These are phyloP conservation scores for Oncorhynchus clarkii DNA, from an alignment of 2,113 vertebrate genomes.

Conservation along the genomic window DNA sequence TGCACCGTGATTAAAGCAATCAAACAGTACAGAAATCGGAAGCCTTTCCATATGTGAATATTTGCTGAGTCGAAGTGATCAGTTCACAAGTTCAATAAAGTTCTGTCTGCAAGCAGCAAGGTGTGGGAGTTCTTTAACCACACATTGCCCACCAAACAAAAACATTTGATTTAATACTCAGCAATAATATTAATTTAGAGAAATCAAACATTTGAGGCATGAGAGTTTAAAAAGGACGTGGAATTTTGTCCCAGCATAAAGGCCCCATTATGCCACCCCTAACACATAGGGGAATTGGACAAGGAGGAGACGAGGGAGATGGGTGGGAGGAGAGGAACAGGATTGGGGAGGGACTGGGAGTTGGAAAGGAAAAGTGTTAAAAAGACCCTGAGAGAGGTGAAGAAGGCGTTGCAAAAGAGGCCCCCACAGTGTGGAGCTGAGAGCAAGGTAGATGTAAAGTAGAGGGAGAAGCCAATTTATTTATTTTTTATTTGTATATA, in stretches of 20 bases:
- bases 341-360: background rate
- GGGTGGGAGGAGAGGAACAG: background rate
- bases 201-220: slow-evolving; percentile 45
- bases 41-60: no score
- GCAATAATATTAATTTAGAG: slow-evolving; percentile 52
- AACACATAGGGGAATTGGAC: slow-evolving; percentile 13
- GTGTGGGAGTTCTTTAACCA: slow-evolving; percentile 22
- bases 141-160: slow-evolving; percentile 37
- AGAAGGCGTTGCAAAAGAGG: background rate
- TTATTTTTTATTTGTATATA: no score
- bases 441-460: background rate
- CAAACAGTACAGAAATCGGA: no score
- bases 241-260: slow-evolving; percentile 52
- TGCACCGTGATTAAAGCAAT: no score
- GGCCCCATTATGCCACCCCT: slow-evolving; percentile 54
- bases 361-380: background rate
- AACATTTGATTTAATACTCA: slow-evolving; percentile 25
- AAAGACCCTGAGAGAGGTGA: background rate
- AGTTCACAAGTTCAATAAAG: no score
- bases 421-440: background rate
- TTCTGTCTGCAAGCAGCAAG: background rate
- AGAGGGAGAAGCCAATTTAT: background rate
- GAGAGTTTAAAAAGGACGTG: slow-evolving; percentile 33
- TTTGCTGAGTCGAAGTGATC: no score
- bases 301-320: background rate